Base-by-base conservation (phyloP, 2,888 invertebrate genomes). In the Habrosyne pyritoides region DNA sequence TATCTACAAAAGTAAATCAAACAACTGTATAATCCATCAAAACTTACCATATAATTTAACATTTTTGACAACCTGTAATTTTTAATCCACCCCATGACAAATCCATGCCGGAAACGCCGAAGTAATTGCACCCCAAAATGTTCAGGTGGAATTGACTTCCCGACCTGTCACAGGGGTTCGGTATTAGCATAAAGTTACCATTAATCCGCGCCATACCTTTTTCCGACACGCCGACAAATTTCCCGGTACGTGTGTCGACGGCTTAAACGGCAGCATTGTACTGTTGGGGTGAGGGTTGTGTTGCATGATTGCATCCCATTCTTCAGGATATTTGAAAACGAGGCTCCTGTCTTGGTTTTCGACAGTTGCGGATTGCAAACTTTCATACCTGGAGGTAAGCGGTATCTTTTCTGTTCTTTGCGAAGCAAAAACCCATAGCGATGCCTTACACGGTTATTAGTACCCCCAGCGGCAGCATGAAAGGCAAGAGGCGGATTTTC, bases 121-220 rank as follows among this genome's bases (percentile, higher is more conserved):
- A 18, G 8, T 42, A 12, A 42, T 42, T 42, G 42, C 42, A 42
- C 8, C 14, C 42, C 18, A 18, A 42, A 42, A 18, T 42, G 7
- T 42, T 50, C 49, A 30, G 28, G 14, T 18, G 18, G 8, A 24
- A 24, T 26, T 50, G 50, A 50, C 50, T 26, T 66, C 62, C 55
- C 54, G 56, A 56, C 64, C 64, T 64, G 63, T 60, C 67, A 65
- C 65, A 67, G 64, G 66, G 61, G 68, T 63, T 58, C 59, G 54
- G 49, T 47, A 77, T 81, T 79, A 75, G 65, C 78, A 82, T 81
- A 81, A 80, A 77, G 73, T 57, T 57, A 60, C 69, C 74, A 82
- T 83, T 80, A 77, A 78, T 79, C 73, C 69, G 60, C 57, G 71
- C 68, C 71, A 69, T 65, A 64, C 61, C 65, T 75, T 73, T 69